Percentiles rank a stretch among this genome's conserved stretches.
Evolutionary conservation across 2,888 invertebrate genomes (phyloP).

Genomic region (Melipona bicolor): DNA sequence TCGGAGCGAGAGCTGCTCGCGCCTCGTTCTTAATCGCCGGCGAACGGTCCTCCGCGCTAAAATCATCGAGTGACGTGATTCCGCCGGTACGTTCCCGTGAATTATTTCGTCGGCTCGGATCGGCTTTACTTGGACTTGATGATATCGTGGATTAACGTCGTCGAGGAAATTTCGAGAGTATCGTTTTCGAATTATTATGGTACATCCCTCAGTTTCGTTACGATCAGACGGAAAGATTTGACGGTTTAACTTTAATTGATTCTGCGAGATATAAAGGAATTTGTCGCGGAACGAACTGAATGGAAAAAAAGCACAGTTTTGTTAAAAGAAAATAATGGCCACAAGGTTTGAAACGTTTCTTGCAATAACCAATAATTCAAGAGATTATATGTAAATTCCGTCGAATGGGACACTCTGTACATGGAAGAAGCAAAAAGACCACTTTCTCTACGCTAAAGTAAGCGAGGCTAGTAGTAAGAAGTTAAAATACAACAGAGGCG

Average conservation of each 20-base stretch:
- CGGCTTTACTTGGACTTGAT: no score
- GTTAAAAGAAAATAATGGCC: no score
- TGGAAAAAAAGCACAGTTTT: no score
- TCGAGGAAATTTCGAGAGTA: neutral
- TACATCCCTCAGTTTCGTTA: neutral
- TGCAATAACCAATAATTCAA: neutral
- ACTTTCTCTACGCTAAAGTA: neutral
- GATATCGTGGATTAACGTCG: neutral
- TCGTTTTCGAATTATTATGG: neutral
- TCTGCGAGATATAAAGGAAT: neutral
- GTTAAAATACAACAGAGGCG: neutral
- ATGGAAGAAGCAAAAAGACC: neutral
- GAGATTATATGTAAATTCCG: neutral
- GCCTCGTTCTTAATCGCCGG: constrained; percentile 3
- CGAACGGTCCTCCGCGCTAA: constrained; percentile 14
- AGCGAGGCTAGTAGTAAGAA: neutral
- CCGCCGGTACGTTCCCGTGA: neutral
- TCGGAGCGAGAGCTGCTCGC: neutral
- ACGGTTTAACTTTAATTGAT: neutral
- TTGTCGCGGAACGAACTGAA: neutral
- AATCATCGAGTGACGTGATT: constrained; percentile 13
- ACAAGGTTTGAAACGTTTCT: neutral
- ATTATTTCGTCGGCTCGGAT: neutral
- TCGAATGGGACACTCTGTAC: no score
- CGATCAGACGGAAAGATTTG: neutral